Conservation (phyloP, 2,888 invertebrate genomes). For the Anthoptus insignis region DNA sequence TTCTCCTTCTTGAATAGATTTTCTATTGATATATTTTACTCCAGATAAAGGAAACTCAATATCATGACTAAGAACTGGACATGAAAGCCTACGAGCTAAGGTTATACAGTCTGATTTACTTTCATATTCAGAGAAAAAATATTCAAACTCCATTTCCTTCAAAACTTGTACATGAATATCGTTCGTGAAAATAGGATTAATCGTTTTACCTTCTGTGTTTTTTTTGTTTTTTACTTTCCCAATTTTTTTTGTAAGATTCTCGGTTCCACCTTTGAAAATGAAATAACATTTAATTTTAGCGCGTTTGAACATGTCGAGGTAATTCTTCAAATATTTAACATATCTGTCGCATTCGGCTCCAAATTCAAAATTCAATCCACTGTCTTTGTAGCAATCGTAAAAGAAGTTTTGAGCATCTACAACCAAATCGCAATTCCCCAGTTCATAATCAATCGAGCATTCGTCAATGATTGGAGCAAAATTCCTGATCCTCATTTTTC, state of each 20-base stretch:
- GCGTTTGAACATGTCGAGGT: constrained; percentile 53
- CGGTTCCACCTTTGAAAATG: constrained; percentile 58
- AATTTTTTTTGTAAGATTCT: constrained; percentile 30
- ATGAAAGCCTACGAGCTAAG: constrained; percentile 56
- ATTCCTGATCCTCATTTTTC: constrained; percentile 44
- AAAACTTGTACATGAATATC: constrained; percentile 55
- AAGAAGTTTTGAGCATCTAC: constrained; percentile 61
- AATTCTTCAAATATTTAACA: constrained; percentile 50
- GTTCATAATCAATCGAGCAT: constrained; percentile 4
- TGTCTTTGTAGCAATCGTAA: constrained; percentile 49
- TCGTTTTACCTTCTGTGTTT: too few species aligned
- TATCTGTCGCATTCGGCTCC: constrained; percentile 59
- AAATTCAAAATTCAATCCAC: constrained; percentile 45
- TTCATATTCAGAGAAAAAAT: constrained; percentile 54
- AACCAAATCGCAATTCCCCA: constrained; percentile 56
- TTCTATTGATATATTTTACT: constrained; percentile 52
- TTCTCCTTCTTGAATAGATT: constrained; percentile 28
- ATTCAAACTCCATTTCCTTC: constrained; percentile 56
- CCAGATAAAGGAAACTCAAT: constrained; percentile 57
- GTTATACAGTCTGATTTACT: constrained; percentile 57
- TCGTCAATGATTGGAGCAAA: constrained; percentile 19
- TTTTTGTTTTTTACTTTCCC: too few species aligned
- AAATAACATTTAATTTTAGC: constrained; percentile 59
- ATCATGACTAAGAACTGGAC: constrained; percentile 59
- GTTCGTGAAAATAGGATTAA: constrained; percentile 53